A percentile compares a stretch with the other conserved stretches of the same genome.
These are phyloP conservation scores for Ptychadena robeensis DNA, from an alignment of 2,797 vertebrate species.

Conservation along the genomic window DNA sequence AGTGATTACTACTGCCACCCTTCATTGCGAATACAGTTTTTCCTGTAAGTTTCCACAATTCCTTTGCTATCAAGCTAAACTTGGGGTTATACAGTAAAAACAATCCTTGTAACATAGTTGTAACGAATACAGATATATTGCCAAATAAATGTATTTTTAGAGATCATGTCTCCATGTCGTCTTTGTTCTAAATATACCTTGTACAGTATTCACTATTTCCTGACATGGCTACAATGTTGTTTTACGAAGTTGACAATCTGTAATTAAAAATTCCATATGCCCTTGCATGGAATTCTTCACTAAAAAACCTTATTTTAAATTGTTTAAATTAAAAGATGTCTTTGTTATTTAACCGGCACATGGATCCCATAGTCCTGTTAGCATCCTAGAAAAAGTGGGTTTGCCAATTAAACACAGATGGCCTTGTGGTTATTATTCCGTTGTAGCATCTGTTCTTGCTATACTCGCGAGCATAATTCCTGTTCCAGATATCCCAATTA, in stretches of 20 bases:
- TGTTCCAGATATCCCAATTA: constrained; percentile 45
- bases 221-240: too few relatives aligned
- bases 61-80: too few relatives aligned
- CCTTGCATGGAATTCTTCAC: neutral
- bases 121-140: too few relatives aligned
- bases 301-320: constrained; percentile 17
- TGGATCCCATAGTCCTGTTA: constrained; percentile 9
- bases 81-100: too few relatives aligned
- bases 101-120: too few relatives aligned
- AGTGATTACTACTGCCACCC: too few relatives aligned
- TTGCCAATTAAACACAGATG: constrained; percentile 52
- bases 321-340: constrained; percentile 7
- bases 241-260: neutral
- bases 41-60: too few relatives aligned
- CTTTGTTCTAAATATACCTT: too few relatives aligned
- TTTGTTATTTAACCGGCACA: constrained; percentile 18
- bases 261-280: neutral
- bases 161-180: too few relatives aligned
- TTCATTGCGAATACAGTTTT: too few relatives aligned
- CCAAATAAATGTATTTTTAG: too few relatives aligned
- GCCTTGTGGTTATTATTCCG: constrained; percentile 51
- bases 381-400: constrained; percentile 16
- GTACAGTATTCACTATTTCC: too few relatives aligned
- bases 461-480: constrained; percentile 20
- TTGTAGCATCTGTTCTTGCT: constrained; percentile 49